phyloP scores from a whole-genome alignment of 2,888 invertebrate genomes.

The Microchrysa polita region DNA sequence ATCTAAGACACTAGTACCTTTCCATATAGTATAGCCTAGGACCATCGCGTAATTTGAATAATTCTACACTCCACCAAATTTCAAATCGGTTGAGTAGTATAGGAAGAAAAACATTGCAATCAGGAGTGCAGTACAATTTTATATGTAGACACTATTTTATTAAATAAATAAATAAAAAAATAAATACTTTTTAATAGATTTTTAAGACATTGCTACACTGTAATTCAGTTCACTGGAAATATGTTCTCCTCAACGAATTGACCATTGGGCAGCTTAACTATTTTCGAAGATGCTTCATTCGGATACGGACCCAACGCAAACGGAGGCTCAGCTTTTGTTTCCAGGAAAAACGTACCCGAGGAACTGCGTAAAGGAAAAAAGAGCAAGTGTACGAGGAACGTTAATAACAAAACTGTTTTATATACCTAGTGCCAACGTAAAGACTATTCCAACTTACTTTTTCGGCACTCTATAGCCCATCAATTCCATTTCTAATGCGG shows the following conservation, averaged over 20 bases:
- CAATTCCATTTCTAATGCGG: slow-evolving; percentile 57
- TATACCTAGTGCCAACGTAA: neutral
- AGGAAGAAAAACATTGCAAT: too few relatives aligned
- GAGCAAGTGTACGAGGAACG: neutral
- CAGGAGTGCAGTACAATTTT: too few relatives aligned
- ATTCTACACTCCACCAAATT: too few relatives aligned
- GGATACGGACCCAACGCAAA: slow-evolving; percentile 62
- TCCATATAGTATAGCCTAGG: too few relatives aligned
- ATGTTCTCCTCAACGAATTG: neutral
- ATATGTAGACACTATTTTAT: neutral
- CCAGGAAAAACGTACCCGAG: slow-evolving; percentile 66
- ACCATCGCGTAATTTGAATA: too few relatives aligned
- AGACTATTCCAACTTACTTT: slow-evolving; percentile 64
- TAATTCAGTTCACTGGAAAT: neutral
- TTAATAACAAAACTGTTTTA: neutral
- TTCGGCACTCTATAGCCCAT: slow-evolving; percentile 67
- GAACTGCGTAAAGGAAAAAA: slow-evolving; percentile 62
- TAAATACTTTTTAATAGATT: neutral
- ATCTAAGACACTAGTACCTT: too few relatives aligned
- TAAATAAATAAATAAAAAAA: slow-evolving; percentile 7
- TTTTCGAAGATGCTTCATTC: slow-evolving; percentile 22
- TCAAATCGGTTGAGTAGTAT: too few relatives aligned
- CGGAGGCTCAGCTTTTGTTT: slow-evolving; percentile 64
- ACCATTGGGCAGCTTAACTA: slow-evolving; percentile 10
- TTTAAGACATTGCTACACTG: neutral